These are phyloP conservation scores for Imbricaverruca yamaguchii DNA, from an alignment of 2,888 invertebrate species.

Conservation along the genomic window DNA sequence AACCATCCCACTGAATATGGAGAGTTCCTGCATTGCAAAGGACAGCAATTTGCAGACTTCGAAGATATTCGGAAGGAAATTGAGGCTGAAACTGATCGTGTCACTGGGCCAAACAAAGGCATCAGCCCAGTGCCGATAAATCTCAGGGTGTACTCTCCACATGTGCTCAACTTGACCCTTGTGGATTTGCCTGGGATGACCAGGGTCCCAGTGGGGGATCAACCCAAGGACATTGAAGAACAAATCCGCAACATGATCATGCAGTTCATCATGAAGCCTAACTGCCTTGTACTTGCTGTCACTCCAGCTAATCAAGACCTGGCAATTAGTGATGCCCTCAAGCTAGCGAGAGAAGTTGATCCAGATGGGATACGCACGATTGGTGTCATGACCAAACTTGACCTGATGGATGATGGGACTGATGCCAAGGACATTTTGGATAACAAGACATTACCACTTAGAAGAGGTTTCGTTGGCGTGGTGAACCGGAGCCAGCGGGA, in stretches of 20 bases:
- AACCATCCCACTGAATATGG: constrained; percentile 80
- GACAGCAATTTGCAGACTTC: constrained; percentile 93
- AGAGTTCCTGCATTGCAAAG: constrained; percentile 97
- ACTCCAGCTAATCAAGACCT: constrained; percentile 96
- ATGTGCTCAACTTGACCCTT: constrained; percentile 82
- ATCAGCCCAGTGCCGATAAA: constrained; percentile 98
- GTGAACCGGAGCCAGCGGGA: constrained; percentile 99
- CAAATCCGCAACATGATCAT: constrained; percentile 91
- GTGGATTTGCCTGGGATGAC: constrained; percentile 95
- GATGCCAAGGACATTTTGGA: constrained; percentile 97
- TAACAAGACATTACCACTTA: constrained; percentile 86
- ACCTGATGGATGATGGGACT: constrained; percentile 99
- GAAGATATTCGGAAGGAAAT: constrained; percentile 92
- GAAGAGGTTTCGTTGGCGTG: constrained; percentile 95
- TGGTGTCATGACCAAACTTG: constrained; percentile 97
- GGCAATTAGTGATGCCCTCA: constrained; percentile 97
- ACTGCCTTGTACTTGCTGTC: constrained; percentile 91
- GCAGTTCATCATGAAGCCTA: constrained; percentile 88
- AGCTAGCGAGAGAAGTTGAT: constrained; percentile 96
- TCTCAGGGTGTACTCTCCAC: constrained; percentile 94
- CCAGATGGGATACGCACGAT: constrained; percentile 93
- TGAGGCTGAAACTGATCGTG: constrained; percentile 94
- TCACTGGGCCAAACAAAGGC: constrained; percentile 96
- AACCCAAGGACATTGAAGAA: constrained; percentile 87
- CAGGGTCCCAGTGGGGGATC: constrained; percentile 96